Evolutionary conservation across 2,797 vertebrate species (phyloP).

Genomic region (Numenius phaeopus): DNA sequence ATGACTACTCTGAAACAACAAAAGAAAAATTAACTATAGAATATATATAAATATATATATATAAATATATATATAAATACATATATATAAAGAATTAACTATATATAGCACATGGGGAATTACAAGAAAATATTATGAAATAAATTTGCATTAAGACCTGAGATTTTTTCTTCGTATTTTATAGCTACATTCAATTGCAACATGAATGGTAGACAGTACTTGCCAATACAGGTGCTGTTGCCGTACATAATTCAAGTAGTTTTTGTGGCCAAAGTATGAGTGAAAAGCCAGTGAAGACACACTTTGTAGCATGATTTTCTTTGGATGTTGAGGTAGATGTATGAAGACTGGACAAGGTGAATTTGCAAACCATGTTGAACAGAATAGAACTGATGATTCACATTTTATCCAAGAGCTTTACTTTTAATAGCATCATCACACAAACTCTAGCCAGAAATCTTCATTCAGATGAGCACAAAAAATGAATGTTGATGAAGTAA

Average conservation of each 20-base stretch:
- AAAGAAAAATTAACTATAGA: neutral
- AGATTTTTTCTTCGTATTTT: neutral
- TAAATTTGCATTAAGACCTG: neutral
- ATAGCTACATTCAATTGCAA: neutral
- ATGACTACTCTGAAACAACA: neutral
- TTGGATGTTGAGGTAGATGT: neutral
- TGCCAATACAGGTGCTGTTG: neutral
- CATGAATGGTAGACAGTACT: neutral
- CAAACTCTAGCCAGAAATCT: neutral
- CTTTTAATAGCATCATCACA: neutral
- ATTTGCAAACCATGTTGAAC: neutral
- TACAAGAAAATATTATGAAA: neutral
- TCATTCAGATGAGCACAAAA: neutral
- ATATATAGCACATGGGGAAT: neutral
- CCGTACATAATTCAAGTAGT: neutral
- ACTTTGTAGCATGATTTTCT: neutral
- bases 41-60: no score
- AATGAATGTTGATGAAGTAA: neutral
- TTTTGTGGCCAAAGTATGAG: neutral
- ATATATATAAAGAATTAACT: neutral
- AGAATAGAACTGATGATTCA: neutral
- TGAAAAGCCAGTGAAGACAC: neutral
- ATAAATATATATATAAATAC: no score
- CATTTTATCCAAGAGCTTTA: neutral
- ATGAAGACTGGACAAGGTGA: neutral